Percentiles rank a stretch among this genome's conserved stretches.
Evolutionary conservation across 1,140 invertebrate species (phyloP).

Genomic region (Caerostris extrusa): DNA sequence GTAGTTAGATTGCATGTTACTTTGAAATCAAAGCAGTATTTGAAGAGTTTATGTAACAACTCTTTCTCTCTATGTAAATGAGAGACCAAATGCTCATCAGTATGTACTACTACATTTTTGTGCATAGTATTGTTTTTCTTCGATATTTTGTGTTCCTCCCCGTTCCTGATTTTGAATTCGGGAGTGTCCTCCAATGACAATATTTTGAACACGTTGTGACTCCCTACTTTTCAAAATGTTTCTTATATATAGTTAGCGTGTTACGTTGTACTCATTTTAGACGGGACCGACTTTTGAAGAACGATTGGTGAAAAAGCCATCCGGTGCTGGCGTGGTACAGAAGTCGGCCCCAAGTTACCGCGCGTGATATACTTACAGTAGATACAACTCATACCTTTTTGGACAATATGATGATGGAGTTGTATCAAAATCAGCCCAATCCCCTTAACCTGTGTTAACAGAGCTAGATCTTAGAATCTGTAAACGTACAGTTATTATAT

Average conservation of each 20-base stretch:
- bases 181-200: constrained; percentile 16
- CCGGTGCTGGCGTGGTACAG: constrained; percentile 65
- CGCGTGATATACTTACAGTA: constrained; percentile 49
- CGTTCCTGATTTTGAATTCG: background rate
- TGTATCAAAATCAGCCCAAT: constrained; percentile 65
- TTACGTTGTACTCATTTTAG: constrained; percentile 42
- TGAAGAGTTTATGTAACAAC: constrained; percentile 23
- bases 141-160: constrained; percentile 17
- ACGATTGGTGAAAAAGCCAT: constrained; percentile 40
- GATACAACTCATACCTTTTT: constrained; percentile 10
- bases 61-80: constrained; percentile 3
- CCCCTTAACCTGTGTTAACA: constrained; percentile 48
- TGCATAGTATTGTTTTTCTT: constrained; percentile 26
- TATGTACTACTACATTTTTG: constrained; percentile 49
- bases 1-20: constrained; percentile 63
- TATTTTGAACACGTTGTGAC: constrained; percentile 38
- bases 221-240: background rate
- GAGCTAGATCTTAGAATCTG: constrained; percentile 66
- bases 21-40: constrained; percentile 55
- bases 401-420: constrained; percentile 44
- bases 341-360: constrained; percentile 9
- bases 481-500: constrained; percentile 41
- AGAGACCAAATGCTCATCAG: constrained; percentile 28
- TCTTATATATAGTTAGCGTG: background rate
- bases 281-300: constrained; percentile 16